phyloP scores from a whole-genome alignment of 2,113 vertebrate species.

The Pygoscelis adeliae region DNA sequence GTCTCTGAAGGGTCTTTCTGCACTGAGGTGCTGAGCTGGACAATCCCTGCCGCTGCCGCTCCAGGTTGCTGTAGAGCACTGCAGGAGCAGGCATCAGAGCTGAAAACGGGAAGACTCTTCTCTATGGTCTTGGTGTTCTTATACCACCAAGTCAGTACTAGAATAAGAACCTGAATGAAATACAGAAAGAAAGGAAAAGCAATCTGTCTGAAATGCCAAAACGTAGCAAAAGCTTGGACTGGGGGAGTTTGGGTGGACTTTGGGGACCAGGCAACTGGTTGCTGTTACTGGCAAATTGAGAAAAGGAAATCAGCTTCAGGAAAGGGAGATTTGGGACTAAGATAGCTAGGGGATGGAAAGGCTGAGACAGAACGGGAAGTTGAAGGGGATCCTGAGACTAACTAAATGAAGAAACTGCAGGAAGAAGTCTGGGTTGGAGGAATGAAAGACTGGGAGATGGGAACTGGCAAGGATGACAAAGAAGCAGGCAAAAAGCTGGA shows the following conservation, averaged over 20 bases:
- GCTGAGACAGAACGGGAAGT: background rate
- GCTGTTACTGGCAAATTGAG: background rate
- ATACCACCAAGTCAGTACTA: background rate
- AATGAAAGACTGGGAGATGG: background rate
- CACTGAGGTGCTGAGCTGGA: background rate
- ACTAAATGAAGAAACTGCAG: background rate
- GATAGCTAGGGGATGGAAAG: background rate
- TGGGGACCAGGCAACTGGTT: background rate
- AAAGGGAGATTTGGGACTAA: background rate
- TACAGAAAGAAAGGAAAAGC: background rate
- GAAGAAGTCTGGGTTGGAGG: background rate
- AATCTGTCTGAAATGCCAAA: background rate
- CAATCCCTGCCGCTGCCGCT: background rate
- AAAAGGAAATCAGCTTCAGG: background rate
- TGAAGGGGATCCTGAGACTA: background rate
- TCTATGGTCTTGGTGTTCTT: background rate
- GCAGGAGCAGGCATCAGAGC: rapidly evolving
- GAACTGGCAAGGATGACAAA: background rate
- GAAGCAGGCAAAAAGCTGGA: background rate
- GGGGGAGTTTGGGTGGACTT: background rate
- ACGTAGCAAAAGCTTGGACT: background rate
- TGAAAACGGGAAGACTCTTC: background rate
- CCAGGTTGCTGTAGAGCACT: background rate
- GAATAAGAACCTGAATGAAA: background rate
- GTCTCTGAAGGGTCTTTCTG: background rate